Evolutionary conservation across 37 sponge, comb jelly and placozoan species (phyloP), one percentile per base, ranked within the genome.

Genomic region (Amphimedon queenslandica): DNA sequence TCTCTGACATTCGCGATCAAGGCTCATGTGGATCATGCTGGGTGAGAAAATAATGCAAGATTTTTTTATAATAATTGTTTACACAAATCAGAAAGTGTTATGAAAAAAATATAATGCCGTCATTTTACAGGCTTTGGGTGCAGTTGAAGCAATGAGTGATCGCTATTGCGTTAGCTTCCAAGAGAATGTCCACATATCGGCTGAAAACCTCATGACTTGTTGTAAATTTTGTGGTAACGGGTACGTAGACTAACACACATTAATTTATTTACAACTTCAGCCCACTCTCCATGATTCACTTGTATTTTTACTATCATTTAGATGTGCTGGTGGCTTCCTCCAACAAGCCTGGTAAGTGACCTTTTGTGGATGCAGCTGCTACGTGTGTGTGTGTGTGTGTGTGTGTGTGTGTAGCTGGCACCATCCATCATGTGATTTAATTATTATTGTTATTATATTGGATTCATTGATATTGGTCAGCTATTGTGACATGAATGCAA

Each of bases 1-100:
- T 98, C 60, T 25, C 68, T 32, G 79, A 86, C 16, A 82, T 98
- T 63, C 77, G 96, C 1, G 99, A 98, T 64, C 99, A 98, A 42
- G 87, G 92, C 13, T 64, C 86, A 16, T 98, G 99, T 67, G 99
- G 99, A 3, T 89, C 90, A 80, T 98, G 99, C 71, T 98, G 99
- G 99, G 96, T 96, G 39, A 75, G 93, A 79, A 11, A 53, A 8
- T 18, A 5, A 13, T 47, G 51, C 13, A 13, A 47, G 13, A 18
- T 18, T 13, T 47, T 8, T 47, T 47, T 18, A 47, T 47, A 18
- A 13, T 47, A 18, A 13, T 25, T n/a, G 27, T 60, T 60, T 60
- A 25, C 53, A 47, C 53, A 13, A 8, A 47, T 13, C 8, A 8
- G 13, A 18, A 47, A 47, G 8, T 47, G 13, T 47, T 47, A 47